Conservation (phyloP, 2,797 vertebrate genomes). For the Pseudomugil gertrudae region DNA sequence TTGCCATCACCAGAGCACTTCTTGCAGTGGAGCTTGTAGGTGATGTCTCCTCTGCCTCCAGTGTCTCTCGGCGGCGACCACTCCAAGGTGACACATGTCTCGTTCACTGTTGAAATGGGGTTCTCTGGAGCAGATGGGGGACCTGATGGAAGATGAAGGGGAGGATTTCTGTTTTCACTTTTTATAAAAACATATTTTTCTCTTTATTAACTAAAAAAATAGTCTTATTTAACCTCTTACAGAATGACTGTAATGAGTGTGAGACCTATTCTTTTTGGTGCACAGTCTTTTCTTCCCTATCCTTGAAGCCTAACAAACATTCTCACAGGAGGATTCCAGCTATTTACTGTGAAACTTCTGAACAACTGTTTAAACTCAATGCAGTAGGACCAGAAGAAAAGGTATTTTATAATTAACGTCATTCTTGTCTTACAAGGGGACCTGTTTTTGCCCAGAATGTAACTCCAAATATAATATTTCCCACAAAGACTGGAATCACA, state of each 20-base stretch:
- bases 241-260: not conserved
- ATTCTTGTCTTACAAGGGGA: not conserved
- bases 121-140: slow-evolving; percentile 86
- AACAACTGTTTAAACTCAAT: not conserved
- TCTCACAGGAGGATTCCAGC: not conserved
- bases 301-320: not conserved
- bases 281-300: not conserved
- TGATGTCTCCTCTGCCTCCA: slow-evolving; percentile 82
- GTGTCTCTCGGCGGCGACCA: slow-evolving; percentile 83
- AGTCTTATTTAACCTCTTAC: not conserved
- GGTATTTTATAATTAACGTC: not conserved
- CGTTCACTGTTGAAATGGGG: slow-evolving; percentile 84
- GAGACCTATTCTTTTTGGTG: not conserved
- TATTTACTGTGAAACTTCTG: not conserved
- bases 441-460: not conserved
- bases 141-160: slow-evolving; percentile 60
- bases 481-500: not conserved
- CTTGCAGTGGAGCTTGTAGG: slow-evolving; percentile 84
- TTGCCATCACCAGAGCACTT: slow-evolving; percentile 78
- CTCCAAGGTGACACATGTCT: slow-evolving; percentile 85
- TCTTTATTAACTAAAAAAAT: too few species aligned
- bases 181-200: not conserved
- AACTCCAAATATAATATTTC: not conserved
- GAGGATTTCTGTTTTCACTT: not conserved
- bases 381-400: not conserved